These are phyloP conservation scores for Acrobasis consociella DNA, from an alignment of 2,888 invertebrate genomes.

Conservation along the genomic window DNA sequence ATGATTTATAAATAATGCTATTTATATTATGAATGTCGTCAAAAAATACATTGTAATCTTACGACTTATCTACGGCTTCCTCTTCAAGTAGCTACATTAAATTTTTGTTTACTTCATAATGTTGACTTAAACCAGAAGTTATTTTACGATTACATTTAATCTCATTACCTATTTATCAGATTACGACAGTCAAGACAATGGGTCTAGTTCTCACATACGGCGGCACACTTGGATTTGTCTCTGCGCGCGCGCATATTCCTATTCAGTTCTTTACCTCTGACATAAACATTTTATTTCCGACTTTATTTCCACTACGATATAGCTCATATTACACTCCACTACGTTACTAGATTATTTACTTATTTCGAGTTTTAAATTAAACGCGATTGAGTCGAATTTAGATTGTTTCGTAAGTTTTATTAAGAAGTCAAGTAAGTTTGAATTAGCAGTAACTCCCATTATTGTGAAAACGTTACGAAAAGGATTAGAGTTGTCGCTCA, in stretches of 20 bases:
- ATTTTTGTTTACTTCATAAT: neutral
- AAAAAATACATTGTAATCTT: neutral
- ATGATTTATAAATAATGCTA: no score
- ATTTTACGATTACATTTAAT: constrained; percentile 6
- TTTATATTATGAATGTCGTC: no score
- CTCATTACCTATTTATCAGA: constrained; percentile 29
- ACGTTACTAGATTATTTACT: no score
- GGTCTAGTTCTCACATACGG: constrained; percentile 26
- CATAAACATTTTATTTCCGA: no score
- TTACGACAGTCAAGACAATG: constrained; percentile 29
- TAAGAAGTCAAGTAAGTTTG: no score
- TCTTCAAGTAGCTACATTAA: neutral
- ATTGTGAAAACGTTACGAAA: constrained; percentile 37
- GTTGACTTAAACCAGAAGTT: constrained; percentile 6
- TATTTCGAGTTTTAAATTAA: no score
- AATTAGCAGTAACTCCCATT: constrained; percentile 30
- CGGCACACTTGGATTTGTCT: constrained; percentile 20
- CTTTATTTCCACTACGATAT: no score
- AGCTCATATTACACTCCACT: no score
- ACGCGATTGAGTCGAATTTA: no score
- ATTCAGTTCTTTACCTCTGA: no score
- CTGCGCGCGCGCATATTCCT: neutral
- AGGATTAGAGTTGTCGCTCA: constrained; percentile 22
- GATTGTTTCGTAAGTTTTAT: no score
- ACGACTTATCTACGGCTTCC: neutral